Percentiles rank a stretch among this genome's conserved stretches.
Conservation (phyloP, 2,113 vertebrate species). For the Stictonetta naevosa region DNA sequence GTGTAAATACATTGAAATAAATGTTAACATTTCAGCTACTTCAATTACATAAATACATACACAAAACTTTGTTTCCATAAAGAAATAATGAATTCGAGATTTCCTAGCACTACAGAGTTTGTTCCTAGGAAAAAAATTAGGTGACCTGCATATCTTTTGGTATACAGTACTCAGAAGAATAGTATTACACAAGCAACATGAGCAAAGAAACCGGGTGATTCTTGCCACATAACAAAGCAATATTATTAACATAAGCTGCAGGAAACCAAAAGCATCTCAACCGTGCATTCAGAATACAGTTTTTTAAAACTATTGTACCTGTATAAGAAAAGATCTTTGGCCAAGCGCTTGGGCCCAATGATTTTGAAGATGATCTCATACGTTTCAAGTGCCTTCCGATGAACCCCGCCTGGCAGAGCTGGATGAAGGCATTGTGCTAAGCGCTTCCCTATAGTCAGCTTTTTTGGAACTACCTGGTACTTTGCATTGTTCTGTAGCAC, state of each 20-base stretch:
- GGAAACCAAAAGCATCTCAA: neutral
- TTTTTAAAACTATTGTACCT: slow-evolving; percentile 78
- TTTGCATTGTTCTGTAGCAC: slow-evolving; percentile 98
- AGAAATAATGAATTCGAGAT: neutral
- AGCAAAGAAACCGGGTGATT: neutral
- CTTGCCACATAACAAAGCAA: neutral
- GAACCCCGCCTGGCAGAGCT: slow-evolving; percentile 95
- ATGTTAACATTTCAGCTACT: neutral
- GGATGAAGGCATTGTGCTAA: slow-evolving; percentile 98
- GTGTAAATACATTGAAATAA: neutral
- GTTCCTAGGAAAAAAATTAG: neutral
- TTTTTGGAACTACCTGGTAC: slow-evolving; percentile 97
- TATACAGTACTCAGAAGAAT: neutral
- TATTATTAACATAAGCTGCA: neutral
- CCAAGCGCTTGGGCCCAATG: slow-evolving; percentile 97
- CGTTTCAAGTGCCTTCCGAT: slow-evolving; percentile 97
- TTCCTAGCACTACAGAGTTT: neutral
- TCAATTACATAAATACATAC: neutral
- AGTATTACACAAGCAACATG: neutral
- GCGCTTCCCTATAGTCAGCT: slow-evolving; percentile 96
- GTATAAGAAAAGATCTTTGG: slow-evolving; percentile 98
- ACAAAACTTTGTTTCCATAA: neutral
- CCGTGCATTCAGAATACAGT: neutral
- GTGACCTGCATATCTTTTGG: neutral
- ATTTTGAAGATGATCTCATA: slow-evolving; percentile 99